Conservation (phyloP, 2,888 invertebrate species). For the Rhagophthalmus giganteus region DNA sequence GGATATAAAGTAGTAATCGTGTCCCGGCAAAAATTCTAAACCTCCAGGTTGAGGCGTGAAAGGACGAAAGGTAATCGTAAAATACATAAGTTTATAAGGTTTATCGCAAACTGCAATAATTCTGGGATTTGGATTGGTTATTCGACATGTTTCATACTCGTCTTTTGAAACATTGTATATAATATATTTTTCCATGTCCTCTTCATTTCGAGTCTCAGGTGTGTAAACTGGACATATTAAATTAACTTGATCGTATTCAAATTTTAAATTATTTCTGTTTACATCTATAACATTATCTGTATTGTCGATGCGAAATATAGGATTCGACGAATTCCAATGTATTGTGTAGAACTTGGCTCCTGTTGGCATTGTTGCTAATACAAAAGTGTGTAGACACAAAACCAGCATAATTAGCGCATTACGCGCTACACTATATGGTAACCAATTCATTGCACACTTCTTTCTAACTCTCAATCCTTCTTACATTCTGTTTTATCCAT, state of each 20-base stretch:
- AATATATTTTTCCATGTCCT: slow-evolving; percentile 92
- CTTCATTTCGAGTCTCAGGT: slow-evolving; percentile 82
- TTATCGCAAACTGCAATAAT: slow-evolving; percentile 96
- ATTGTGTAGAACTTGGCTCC: slow-evolving; percentile 55
- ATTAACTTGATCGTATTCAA: slow-evolving; percentile 94
- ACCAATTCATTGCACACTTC: slow-evolving; percentile 39
- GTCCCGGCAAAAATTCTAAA: slow-evolving; percentile 89
- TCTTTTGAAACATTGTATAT: slow-evolving; percentile 97
- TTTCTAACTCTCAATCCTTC: slow-evolving; percentile 10
- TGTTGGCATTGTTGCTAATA: slow-evolving; percentile 50
- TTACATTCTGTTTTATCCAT: slow-evolving; percentile 24
- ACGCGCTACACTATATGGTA: slow-evolving; percentile 36
- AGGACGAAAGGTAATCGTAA: slow-evolving; percentile 94
- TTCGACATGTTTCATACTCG: slow-evolving; percentile 94
- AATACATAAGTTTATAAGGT: slow-evolving; percentile 91
- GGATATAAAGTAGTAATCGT: slow-evolving; percentile 92
- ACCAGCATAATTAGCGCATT: slow-evolving; percentile 47
- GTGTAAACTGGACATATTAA: slow-evolving; percentile 93
- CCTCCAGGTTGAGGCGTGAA: slow-evolving; percentile 95
- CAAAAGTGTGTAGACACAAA: slow-evolving; percentile 47
- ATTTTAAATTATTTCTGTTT: slow-evolving; percentile 86
- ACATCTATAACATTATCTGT: slow-evolving; percentile 96
- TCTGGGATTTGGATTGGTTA: slow-evolving; percentile 90
- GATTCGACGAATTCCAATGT: slow-evolving; percentile 56
- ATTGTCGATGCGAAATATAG: slow-evolving; percentile 89